A percentile compares a stretch with the other conserved stretches of the same genome.
These are phyloP conservation scores for Leptopilina drosophilae DNA, from an alignment of 2,888 invertebrate species.

Conservation along the genomic window DNA sequence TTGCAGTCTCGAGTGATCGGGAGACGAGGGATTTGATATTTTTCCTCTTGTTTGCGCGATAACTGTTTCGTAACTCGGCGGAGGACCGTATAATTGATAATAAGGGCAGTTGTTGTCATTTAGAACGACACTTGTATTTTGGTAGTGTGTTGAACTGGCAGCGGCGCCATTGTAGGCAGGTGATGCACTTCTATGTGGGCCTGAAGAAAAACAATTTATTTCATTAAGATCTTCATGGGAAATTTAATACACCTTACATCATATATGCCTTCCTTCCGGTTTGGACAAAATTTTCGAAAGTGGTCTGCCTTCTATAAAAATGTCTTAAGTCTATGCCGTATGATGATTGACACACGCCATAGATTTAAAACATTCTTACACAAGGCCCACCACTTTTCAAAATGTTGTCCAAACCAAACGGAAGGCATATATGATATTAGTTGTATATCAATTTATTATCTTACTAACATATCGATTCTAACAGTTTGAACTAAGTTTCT, in stretches of 20 bases:
- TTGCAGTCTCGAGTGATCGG: conserved; percentile 61
- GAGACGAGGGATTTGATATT: conserved; percentile 66
- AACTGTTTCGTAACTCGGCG: conserved; percentile 78
- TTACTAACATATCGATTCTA: no score
- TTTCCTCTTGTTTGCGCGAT: conserved; percentile 74
- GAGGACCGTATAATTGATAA: conserved; percentile 77
- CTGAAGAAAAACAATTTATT: conserved; percentile 53
- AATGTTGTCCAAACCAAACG: no score
- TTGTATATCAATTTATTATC: no score
- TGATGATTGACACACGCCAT: no score
- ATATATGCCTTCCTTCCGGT: no score
- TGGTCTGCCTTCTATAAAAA: no score
- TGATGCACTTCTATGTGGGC: conserved; percentile 69
- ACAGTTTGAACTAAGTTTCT: no score
- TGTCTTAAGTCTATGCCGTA: no score
- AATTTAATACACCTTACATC: neutral
- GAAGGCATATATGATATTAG: no score
- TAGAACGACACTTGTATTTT: conserved; percentile 72
- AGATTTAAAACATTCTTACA: no score
- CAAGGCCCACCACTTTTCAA: no score
- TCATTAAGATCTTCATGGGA: neutral
- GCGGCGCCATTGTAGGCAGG: conserved; percentile 67
- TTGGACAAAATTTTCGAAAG: no score
- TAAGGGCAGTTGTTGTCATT: conserved; percentile 76
- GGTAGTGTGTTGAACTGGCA: conserved; percentile 70